Conservation (phyloP, 2,113 vertebrate species). For the Chaetops frenatus region DNA sequence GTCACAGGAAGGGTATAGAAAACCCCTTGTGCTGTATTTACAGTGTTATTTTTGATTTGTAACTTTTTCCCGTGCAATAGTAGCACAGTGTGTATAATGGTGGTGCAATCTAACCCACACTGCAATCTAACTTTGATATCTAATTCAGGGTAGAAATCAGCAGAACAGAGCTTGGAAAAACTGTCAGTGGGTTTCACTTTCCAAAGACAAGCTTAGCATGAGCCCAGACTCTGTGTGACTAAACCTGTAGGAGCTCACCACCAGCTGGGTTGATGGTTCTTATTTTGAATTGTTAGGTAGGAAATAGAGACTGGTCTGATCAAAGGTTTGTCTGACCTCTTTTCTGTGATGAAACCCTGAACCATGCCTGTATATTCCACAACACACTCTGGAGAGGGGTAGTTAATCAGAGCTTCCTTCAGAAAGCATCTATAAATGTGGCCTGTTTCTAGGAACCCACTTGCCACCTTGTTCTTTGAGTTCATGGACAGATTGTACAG, state of each 20-base stretch:
- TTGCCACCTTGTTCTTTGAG: not conserved
- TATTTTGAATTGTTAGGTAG: not conserved
- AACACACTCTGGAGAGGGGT: not conserved
- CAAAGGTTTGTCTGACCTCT: not conserved
- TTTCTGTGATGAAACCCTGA: not conserved
- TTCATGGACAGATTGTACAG: not conserved
- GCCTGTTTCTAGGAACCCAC: not conserved
- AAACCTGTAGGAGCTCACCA: not conserved
- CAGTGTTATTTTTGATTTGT: not conserved
- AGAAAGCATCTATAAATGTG: not conserved
- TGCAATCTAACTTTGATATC: not conserved
- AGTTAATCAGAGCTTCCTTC: not conserved
- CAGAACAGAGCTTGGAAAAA: not conserved
- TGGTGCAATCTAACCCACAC: not conserved
- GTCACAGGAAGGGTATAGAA: not conserved
- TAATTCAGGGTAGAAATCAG: not conserved
- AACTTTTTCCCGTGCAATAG: not conserved
- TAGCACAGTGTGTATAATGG: not conserved
- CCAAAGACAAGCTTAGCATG: not conserved
- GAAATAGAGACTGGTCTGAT: not conserved
- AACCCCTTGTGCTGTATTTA: not conserved
- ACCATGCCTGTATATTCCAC: not conserved
- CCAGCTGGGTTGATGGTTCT: not conserved
- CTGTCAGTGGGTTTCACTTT: not conserved
- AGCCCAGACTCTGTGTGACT: not conserved